Evolutionary conservation across 1,140 invertebrate species (phyloP).

Genomic region (Hyles vespertilio): DNA sequence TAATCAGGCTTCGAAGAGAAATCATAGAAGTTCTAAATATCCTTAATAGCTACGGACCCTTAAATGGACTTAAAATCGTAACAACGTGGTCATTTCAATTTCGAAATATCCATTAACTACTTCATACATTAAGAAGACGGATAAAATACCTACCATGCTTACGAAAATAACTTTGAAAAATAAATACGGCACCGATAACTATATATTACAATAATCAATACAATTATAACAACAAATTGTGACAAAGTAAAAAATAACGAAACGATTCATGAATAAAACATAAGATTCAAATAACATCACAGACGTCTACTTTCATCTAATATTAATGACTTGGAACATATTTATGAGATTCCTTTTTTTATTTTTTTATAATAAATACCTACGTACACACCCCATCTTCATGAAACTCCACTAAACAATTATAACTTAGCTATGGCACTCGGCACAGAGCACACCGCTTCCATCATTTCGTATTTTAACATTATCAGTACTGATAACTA

Average conservation of each 20-base stretch:
- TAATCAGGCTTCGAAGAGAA: too few species aligned
- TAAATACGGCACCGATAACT: slow-evolving; percentile 4
- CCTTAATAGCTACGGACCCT: too few species aligned
- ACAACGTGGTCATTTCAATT: too few species aligned
- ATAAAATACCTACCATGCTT: slow-evolving; percentile 1
- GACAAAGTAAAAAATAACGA: slow-evolving; percentile 34
- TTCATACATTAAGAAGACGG: not conserved
- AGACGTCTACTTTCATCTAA: slow-evolving; percentile 59
- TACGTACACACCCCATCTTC: slow-evolving; percentile 14
- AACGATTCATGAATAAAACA: slow-evolving; percentile 24
- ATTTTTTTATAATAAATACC: slow-evolving; percentile 32
- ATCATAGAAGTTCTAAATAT: too few species aligned
- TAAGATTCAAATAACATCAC: slow-evolving; percentile 60
- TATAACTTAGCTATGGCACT: slow-evolving; percentile 52
- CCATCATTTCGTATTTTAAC: not conserved
- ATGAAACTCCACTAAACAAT: slow-evolving; percentile 45
- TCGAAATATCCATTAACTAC: not conserved
- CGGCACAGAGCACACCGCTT: slow-evolving; percentile 22
- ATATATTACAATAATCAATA: slow-evolving; percentile 4
- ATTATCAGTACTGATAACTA: not conserved
- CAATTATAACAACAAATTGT: slow-evolving; percentile 9
- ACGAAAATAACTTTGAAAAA: slow-evolving; percentile 3
- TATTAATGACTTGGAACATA: slow-evolving; percentile 44
- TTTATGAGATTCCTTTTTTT: slow-evolving; percentile 49
- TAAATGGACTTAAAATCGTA: too few species aligned